Base-by-base conservation (phyloP, 2,888 invertebrate genomes). In the Philaethria dido region DNA sequence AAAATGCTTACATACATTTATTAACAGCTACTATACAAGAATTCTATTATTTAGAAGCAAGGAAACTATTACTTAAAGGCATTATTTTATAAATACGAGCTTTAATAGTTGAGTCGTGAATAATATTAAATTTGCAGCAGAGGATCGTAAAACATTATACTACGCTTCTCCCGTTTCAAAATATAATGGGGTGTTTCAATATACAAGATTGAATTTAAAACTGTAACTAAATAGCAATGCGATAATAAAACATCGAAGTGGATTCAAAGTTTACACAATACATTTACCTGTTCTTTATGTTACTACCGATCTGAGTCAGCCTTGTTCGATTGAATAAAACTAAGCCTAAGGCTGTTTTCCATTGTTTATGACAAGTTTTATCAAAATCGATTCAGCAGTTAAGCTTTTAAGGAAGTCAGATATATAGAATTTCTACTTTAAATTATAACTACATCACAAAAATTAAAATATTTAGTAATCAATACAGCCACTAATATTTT, bases 111-210 rank as follows among this genome's bases (percentile, higher is more conserved):
- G 29, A 62, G 55, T 67, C 42, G 62, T 68, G 65, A 68, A 69
- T 66, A 57, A 73, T 69, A 73, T 73, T 72, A 71, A 73, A 70
- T 72, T 69, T 62, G 68, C 69, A 67, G 62, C 55, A 54, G 70
- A 69, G 66, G 47, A 55, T 74, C 71, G 68, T 72, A 69, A 74
- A 71, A 63, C 66, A 55, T 66, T 60, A 64, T 62, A 63, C 62
- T 62, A 68, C 64, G 57, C 44, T 65, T 60, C 73, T 72, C 69
- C 48, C 45, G 67, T 73, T 72, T 61, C 62, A 68, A 70, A 73
- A 69, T 70, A 68, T 62, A 65, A 52, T 47, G 29, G 25, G 33
- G 16, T 57, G 39, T 57, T 62, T 69, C 55, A 62, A 66, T 62
- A 66, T 44, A 55, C 42, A 48, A 47, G 29, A 62, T 66, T 66